Evolutionary conservation across 2,888 invertebrate species (phyloP).

Genomic region (Epinotia demarniana): DNA sequence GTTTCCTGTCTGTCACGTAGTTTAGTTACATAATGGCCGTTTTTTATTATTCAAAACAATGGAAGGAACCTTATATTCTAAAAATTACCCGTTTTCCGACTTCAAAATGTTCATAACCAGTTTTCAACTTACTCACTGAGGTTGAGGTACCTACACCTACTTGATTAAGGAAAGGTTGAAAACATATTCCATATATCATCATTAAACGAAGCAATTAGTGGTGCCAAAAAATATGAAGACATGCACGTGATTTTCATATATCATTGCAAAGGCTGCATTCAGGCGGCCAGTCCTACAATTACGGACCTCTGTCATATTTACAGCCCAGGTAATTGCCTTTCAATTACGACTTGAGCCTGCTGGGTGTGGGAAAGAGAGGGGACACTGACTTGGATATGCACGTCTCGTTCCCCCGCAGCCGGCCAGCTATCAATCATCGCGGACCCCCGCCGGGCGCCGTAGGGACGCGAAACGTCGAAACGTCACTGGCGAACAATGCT

Average conservation of each 20-base stretch:
- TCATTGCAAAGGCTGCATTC: conserved; percentile 74
- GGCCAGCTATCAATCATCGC: conserved; percentile 82
- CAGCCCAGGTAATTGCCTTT: conserved; percentile 85
- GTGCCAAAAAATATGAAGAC: conserved; percentile 56
- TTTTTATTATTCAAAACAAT: conserved; percentile 42
- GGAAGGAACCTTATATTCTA: conserved; percentile 35
- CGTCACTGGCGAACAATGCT: conserved; percentile 78
- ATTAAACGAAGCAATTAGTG: conserved; percentile 44
- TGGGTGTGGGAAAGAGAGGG: conserved; percentile 67
- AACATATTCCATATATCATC: conserved; percentile 34
- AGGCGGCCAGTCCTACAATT: conserved; percentile 81
- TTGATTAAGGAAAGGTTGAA: conserved; percentile 14
- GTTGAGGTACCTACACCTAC: not conserved
- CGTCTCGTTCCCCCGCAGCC: conserved; percentile 68
- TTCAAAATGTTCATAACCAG: conserved; percentile 18
- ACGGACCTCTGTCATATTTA: conserved; percentile 85
- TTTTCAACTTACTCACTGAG: conserved; percentile 5
- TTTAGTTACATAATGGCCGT: conserved; percentile 43
- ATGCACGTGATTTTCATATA: conserved; percentile 74
- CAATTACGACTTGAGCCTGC: conserved; percentile 80
- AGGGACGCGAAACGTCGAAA: conserved; percentile 81
- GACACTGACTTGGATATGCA: conserved; percentile 54
- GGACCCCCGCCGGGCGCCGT: conserved; percentile 78
- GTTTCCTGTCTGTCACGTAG: conserved; percentile 50
- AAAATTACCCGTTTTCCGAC: not conserved